Base-by-base conservation (phyloP, 2,113 vertebrate genomes). In the Polypterus senegalus region DNA sequence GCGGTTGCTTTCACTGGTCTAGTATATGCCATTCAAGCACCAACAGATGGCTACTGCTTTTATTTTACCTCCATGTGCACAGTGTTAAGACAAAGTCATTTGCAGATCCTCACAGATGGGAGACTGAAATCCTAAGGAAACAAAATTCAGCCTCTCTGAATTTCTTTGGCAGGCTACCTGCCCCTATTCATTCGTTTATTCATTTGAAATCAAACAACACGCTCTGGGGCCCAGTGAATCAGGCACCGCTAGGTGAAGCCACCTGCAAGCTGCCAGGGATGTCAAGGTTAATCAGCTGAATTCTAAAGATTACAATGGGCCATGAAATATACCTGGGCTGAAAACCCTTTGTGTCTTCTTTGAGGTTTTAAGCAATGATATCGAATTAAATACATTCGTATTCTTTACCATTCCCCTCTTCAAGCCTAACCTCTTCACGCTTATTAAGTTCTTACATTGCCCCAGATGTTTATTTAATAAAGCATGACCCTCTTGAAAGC, bases 41-140 rank as follows among this genome's bases (percentile, higher is more conserved):
- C 6, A 11, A 57, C 59, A 66, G 64, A 63, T 60, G 57, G 52
- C 62, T 45, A 45, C 44, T 43, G 56, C 58, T 59, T 52, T 52
- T 52, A 52, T 52, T 45, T 10, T 53, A 27, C 46, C 54, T 54
- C 45, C 56, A 58, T 43, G 51, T 52, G 56, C 56, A 45, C 56
- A 58, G n/a, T 58, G 56, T 58, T 58, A 58, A 8, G 43, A 58
- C 46, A 45, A 58, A 58, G 56, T 58, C 44, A 58, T 43, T 27
- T 9, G 47, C 8, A 46, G 51, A 27, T 53, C 11, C 45, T 53
- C 60, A 11, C 48, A 55, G 27, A 11, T 53, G 53, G 54, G 58
- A 48, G 51, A 27, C 47, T 6, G 11, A 49, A 63, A 45, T 46
- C 46, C 62, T 63, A 48, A 63, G 8, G 47, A 58, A 45, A 54